Evolutionary conservation across 2,797 vertebrate species (phyloP).

Genomic region (Chiloscyllium punctatum): DNA sequence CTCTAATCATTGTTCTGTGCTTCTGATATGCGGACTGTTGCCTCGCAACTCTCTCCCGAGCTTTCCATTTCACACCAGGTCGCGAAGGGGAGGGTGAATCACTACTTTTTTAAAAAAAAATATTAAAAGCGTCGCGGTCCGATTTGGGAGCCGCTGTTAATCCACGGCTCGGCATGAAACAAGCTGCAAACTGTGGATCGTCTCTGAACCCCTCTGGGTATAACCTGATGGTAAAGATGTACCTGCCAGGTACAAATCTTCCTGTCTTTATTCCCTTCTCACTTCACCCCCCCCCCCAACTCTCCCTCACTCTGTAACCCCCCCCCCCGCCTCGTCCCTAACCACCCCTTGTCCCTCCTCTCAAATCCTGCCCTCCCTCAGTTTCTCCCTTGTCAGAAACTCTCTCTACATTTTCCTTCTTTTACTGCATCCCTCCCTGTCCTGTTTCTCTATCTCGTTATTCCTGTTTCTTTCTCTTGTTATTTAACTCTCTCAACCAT

Average conservation of each 20-base stretch:
- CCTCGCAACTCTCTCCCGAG: slow-evolving; percentile 8
- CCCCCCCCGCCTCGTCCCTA: neutral
- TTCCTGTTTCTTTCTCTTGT: neutral
- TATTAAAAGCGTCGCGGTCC: slow-evolving; percentile 59
- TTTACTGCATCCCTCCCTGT: neutral
- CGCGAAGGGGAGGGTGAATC: slow-evolving; percentile 28
- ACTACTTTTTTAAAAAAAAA: neutral
- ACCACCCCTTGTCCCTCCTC: slow-evolving; percentile 15
- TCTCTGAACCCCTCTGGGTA: neutral
- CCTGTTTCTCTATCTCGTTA: neutral
- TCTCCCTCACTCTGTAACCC: too few species aligned
- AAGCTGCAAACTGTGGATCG: slow-evolving; percentile 70
- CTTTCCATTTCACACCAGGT: neutral
- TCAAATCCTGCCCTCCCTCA: slow-evolving; percentile 36
- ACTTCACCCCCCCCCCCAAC: too few species aligned
- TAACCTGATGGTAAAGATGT: slow-evolving; percentile 98
- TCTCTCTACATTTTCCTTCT: neutral
- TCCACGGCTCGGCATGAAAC: slow-evolving; percentile 70
- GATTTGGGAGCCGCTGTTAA: neutral
- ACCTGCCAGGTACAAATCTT: slow-evolving; percentile 85
- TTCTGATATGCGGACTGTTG: slow-evolving; percentile 25
- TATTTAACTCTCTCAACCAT: neutral
- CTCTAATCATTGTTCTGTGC: neutral
- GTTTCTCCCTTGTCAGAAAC: neutral
- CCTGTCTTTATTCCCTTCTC: neutral